Evolutionary conservation across 1,140 invertebrate genomes (phyloP).

Genomic region (Spodoptera litura): DNA sequence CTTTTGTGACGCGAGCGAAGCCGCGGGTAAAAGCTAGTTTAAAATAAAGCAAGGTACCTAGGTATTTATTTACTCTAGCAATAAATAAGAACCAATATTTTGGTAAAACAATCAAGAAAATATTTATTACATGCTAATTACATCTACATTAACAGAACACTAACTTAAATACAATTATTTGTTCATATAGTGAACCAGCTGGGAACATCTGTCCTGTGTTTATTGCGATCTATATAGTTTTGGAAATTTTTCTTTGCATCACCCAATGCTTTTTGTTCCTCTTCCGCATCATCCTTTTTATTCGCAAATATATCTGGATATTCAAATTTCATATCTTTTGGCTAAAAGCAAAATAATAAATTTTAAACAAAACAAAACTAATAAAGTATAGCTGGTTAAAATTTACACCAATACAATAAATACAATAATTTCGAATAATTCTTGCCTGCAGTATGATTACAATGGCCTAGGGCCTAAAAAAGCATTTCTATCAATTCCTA

Average conservation of each 20-base stretch:
- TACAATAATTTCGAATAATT: too few species aligned
- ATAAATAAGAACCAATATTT: too few species aligned
- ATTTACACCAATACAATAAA: too few species aligned
- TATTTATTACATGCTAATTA: slow-evolving; percentile 24
- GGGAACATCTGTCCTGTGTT: slow-evolving; percentile 85
- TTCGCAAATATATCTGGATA: slow-evolving; percentile 86
- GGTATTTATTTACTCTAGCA: too few species aligned
- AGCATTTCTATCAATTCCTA: too few species aligned
- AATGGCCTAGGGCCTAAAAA: too few species aligned
- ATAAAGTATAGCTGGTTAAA: too few species aligned
- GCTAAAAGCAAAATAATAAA: slow-evolving; percentile 75
- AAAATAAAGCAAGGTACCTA: too few species aligned
- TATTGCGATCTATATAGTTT: slow-evolving; percentile 83
- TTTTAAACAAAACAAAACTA: neutral
- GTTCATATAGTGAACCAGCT: slow-evolving; percentile 87
- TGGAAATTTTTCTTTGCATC: slow-evolving; percentile 83
- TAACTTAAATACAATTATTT: slow-evolving; percentile 4
- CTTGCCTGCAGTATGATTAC: too few species aligned
- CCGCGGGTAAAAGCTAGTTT: too few species aligned
- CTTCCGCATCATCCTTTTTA: slow-evolving; percentile 72
- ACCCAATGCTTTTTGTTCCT: slow-evolving; percentile 80
- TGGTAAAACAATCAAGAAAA: neutral
- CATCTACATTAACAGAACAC: slow-evolving; percentile 15
- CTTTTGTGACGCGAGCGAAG: too few species aligned
- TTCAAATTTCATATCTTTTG: slow-evolving; percentile 85